Percentiles rank a stretch among this genome's conserved stretches.
Evolutionary conservation across 2,888 invertebrate genomes (phyloP).

Genomic region (Watsonalla binaria): DNA sequence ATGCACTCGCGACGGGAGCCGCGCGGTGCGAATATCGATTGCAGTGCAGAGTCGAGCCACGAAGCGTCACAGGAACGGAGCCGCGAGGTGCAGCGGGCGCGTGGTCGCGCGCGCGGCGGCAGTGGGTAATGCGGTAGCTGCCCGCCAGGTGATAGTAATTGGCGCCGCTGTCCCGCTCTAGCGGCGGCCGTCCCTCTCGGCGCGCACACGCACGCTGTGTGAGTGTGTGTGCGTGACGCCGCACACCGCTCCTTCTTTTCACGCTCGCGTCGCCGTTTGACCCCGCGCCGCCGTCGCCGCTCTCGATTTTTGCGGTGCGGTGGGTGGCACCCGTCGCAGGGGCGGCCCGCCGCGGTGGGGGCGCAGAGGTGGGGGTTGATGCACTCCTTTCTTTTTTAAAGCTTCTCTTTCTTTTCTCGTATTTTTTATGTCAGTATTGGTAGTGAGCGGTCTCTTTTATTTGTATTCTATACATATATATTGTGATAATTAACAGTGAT

Average conservation of each 20-base stretch:
- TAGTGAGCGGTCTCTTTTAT: slow-evolving; percentile 75
- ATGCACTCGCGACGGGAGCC: slow-evolving; percentile 48
- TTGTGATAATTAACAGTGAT: slow-evolving; percentile 77
- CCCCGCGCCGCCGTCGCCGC: slow-evolving; percentile 77
- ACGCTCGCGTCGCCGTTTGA: slow-evolving; percentile 78
- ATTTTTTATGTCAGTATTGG: slow-evolving; percentile 75
- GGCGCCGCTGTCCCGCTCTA: slow-evolving; percentile 77
- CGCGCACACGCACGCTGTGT: slow-evolving; percentile 65
- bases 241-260: slow-evolving; percentile 76
- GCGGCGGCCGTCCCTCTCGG: slow-evolving; percentile 73
- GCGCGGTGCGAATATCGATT: slow-evolving; percentile 59
- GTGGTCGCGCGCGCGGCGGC: slow-evolving; percentile 80
- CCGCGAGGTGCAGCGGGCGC: slow-evolving; percentile 76
- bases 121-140: slow-evolving; percentile 82
- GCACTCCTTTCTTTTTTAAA: slow-evolving; percentile 78
- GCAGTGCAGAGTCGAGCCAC: slow-evolving; percentile 48
- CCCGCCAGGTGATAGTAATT: slow-evolving; percentile 81
- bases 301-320: slow-evolving; percentile 82
- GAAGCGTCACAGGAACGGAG: slow-evolving; percentile 56
- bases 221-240: slow-evolving; percentile 55
- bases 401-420: slow-evolving; percentile 78
- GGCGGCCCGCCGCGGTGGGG: slow-evolving; percentile 69
- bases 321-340: slow-evolving; percentile 80
- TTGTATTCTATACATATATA: slow-evolving; percentile 68
- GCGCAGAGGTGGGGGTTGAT: slow-evolving; percentile 72